A percentile compares a stretch with the other conserved stretches of the same genome.
Evolutionary conservation across 2,888 invertebrate genomes (phyloP).

Genomic region (Cosmia trapezina): DNA sequence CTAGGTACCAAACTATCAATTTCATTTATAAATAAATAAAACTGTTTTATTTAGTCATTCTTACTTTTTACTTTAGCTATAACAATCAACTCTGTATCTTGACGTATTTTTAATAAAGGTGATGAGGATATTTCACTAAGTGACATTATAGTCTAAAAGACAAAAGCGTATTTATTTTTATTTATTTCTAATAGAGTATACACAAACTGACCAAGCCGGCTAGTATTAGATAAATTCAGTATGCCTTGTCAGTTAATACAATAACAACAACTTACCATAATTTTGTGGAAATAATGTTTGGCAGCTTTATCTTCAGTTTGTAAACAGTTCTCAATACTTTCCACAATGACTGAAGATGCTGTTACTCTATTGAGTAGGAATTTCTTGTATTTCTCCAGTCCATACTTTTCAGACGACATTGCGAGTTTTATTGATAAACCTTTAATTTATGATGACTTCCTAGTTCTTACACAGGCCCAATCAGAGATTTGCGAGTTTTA

Average conservation of each 20-base stretch:
- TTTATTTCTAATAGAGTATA: neutral
- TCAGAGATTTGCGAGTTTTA: too few relatives aligned
- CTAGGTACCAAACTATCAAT: too few relatives aligned
- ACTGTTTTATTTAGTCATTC: neutral
- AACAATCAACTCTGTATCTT: neutral
- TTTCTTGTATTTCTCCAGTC: conserved; percentile 92
- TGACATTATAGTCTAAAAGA: too few relatives aligned
- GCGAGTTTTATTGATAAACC: conserved; percentile 22
- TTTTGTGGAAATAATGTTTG: conserved; percentile 83
- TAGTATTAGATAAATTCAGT: neutral
- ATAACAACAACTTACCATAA: conserved; percentile 76
- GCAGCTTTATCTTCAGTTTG: conserved; percentile 76
- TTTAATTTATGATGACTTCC: neutral
- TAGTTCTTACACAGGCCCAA: too few relatives aligned
- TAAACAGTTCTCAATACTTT: conserved; percentile 79
- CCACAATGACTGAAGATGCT: conserved; percentile 67
- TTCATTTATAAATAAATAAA: neutral
- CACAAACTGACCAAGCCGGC: neutral
- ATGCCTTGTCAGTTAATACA: neutral
- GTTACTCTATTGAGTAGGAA: conserved; percentile 93
- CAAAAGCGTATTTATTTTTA: neutral
- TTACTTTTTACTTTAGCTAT: neutral
- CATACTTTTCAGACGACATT: conserved; percentile 47
- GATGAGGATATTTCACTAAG: neutral
- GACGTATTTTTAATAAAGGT: neutral